Evolutionary conservation across 2,888 invertebrate genomes (phyloP).

Genomic region (Tipula lateralis): DNA sequence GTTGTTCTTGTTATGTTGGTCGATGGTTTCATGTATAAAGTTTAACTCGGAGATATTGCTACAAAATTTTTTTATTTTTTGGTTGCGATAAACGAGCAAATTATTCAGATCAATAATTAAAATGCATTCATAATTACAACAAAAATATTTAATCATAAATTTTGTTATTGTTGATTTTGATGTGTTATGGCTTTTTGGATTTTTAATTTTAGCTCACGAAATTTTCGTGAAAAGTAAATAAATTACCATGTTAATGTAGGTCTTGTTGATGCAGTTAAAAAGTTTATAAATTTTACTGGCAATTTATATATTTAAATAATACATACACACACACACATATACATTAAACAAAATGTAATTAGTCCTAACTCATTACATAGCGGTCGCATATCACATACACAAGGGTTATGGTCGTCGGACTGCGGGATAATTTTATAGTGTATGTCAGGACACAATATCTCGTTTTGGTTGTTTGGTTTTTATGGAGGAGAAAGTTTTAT

Average conservation of each 20-base stretch:
- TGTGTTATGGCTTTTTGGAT: background rate
- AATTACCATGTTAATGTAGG: slow-evolving; percentile 28
- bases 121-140: background rate
- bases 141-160: slow-evolving; percentile 5
- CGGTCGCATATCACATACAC: background rate
- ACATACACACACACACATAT: background rate
- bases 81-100: background rate
- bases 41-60: background rate
- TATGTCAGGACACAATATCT: background rate
- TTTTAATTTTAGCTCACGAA: background rate
- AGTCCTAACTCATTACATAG: background rate
- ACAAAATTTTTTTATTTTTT: background rate
- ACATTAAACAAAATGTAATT: background rate
- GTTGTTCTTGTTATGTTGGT: background rate
- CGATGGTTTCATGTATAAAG: background rate
- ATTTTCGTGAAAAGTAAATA: background rate
- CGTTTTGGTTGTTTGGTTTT: too few relatives aligned
- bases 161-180: background rate
- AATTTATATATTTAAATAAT: background rate
- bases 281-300: background rate
- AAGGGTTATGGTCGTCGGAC: background rate
- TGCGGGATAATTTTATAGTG: background rate
- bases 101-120: background rate
- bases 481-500: background rate
- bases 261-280: slow-evolving; percentile 11